phyloP scores from a whole-genome alignment of 2,888 invertebrate species.

The Thymelicus acteon region DNA sequence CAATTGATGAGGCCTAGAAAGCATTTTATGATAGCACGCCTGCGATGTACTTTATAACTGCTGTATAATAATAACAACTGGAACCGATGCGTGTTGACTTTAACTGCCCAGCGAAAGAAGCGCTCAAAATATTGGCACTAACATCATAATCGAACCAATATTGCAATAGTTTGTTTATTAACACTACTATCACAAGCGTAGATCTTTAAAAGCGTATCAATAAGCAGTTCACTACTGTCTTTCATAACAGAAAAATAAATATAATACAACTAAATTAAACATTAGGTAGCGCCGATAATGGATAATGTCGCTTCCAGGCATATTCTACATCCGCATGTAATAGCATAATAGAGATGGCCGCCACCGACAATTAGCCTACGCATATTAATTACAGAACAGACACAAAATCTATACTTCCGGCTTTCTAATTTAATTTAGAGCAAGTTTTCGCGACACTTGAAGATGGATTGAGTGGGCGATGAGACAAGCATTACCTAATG shows the following conservation, averaged over 20 bases:
- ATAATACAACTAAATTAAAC: conserved; percentile 5
- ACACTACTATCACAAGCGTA: no score
- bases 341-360: conserved; percentile 70
- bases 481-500: conserved; percentile 5
- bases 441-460: conserved; percentile 57
- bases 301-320: conserved; percentile 52
- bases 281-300: neutral
- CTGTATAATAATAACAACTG: no score
- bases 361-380: conserved; percentile 77
- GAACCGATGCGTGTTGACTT: no score
- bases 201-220: no score
- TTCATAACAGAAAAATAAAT: neutral
- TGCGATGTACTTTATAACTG: no score
- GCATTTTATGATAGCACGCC: no score
- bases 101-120: no score
- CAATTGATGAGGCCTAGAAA: no score
- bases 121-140: no score
- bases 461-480: conserved; percentile 41
- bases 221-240: neutral
- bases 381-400: conserved; percentile 71
- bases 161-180: no score
- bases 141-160: no score
- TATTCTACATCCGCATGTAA: conserved; percentile 42
- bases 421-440: conserved; percentile 77
- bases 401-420: conserved; percentile 67